Evolutionary conservation across 35 echinoderm and acorn worm species (phyloP).

Genomic region (Apostichopus japonicus): DNA sequence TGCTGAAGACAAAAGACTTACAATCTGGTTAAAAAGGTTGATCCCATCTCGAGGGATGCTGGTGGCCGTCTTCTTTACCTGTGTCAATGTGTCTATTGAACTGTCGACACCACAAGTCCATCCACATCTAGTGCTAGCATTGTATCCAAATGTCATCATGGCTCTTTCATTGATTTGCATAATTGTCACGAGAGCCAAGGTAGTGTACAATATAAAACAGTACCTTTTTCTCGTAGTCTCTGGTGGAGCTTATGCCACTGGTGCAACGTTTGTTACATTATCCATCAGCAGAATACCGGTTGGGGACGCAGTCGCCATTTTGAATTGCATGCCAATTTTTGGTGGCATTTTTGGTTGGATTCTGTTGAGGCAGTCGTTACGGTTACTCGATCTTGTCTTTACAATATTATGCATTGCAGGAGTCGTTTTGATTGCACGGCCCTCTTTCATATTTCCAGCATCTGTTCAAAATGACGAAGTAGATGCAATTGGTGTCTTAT

Average conservation of each 20-base stretch:
- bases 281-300: constrained; percentile 44
- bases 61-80: not conserved
- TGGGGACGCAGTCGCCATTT: constrained; percentile 35
- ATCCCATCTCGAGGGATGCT: constrained; percentile 24
- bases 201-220: not conserved
- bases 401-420: constrained; percentile 19
- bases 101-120: not conserved
- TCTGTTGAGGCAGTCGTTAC: constrained; percentile 11
- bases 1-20: too few species aligned
- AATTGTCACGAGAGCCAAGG: not conserved
- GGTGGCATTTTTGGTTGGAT: constrained; percentile 39
- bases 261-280: not conserved
- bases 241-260: not conserved
- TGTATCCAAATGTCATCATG: not conserved
- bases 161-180: not conserved
- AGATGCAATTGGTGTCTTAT: not conserved
- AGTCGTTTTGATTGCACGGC: constrained; percentile 25
- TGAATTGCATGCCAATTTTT: constrained; percentile 41
- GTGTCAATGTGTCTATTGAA: not conserved
- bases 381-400: constrained; percentile 26
- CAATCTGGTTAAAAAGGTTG: not conserved
- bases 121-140: not conserved
- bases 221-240: not conserved
- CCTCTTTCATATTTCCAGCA: constrained; percentile 36
- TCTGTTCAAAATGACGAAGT: not conserved